Percentiles rank a stretch among this genome's conserved stretches.
Evolutionary conservation across 2,113 vertebrate genomes (phyloP).

Genomic region (Odocoileus virginianus): DNA sequence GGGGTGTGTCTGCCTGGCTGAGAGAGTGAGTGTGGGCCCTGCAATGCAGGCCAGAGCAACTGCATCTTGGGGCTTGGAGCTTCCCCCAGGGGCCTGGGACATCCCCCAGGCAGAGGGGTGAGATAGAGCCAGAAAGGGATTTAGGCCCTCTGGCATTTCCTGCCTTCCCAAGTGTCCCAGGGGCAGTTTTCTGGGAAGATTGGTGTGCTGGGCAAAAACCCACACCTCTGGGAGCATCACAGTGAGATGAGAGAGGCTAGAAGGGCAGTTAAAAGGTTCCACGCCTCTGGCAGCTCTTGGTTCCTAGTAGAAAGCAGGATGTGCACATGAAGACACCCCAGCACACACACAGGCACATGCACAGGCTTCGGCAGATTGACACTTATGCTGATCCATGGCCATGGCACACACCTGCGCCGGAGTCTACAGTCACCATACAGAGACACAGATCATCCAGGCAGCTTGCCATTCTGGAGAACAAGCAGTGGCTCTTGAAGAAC

Average conservation of each 20-base stretch:
- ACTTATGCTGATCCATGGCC: rapidly evolving
- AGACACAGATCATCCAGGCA: not conserved
- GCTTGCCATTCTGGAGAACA: not conserved
- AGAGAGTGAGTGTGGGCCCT: not conserved
- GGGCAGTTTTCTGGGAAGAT: not conserved
- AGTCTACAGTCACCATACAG: not conserved
- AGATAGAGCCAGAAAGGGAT: not conserved
- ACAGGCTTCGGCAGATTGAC: not conserved
- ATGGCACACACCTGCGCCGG: not conserved
- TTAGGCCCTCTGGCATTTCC: not conserved
- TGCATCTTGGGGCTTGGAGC: not conserved
- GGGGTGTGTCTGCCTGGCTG: not conserved
- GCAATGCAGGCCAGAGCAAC: not conserved
- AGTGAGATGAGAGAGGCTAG: not conserved
- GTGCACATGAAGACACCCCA: rapidly evolving
- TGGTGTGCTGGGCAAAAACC: not conserved
- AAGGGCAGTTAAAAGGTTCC: not conserved
- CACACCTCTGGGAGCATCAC: not conserved
- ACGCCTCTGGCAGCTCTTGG: not conserved
- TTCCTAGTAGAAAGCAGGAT: not conserved
- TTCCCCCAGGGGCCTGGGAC: not conserved
- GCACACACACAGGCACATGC: not conserved
- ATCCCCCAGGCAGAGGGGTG: not conserved
- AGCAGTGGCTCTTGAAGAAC: not conserved
- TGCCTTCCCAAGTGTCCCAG: not conserved